These are phyloP conservation scores for Desoria tigrina DNA, from an alignment of 2,888 invertebrate species.

Conservation along the genomic window DNA sequence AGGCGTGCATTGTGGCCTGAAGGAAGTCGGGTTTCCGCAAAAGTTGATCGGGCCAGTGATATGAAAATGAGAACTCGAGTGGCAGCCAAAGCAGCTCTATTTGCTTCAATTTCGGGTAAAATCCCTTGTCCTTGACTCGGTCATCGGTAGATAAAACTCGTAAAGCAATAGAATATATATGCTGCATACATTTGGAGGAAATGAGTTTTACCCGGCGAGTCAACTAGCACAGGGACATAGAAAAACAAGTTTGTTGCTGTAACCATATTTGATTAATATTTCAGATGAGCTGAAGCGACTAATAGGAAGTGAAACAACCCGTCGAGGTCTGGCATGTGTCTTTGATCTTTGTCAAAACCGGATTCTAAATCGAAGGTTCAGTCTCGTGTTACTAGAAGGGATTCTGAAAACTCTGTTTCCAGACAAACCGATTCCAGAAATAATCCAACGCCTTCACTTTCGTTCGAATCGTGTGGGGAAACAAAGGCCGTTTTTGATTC, in stretches of 20 bases:
- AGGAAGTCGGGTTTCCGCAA: constrained; percentile 62
- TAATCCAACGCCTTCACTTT: constrained; percentile 74
- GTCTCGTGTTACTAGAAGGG: constrained; percentile 82
- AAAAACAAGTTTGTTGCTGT: background rate
- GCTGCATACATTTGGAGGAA: too few relatives aligned
- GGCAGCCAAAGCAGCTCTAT: constrained; percentile 79
- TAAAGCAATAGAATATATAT: too few relatives aligned
- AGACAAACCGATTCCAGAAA: constrained; percentile 70
- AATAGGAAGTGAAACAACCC: constrained; percentile 83
- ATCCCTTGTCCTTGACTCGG: too few relatives aligned
- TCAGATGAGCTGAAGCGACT: constrained; percentile 84
- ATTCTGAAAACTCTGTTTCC: constrained; percentile 76
- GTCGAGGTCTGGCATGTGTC: constrained; percentile 76
- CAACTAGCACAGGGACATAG: too few relatives aligned
- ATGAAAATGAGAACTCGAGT: constrained; percentile 76
- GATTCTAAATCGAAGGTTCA: constrained; percentile 77
- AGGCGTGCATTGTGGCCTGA: constrained; percentile 65
- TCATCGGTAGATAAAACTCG: too few relatives aligned
- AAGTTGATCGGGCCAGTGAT: constrained; percentile 61
- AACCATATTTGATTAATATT: constrained; percentile 48
- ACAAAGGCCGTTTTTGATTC: constrained; percentile 49
- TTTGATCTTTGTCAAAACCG: constrained; percentile 87
- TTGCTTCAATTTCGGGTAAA: constrained; percentile 77
- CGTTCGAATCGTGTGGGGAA: constrained; percentile 53
- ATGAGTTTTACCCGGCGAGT: too few relatives aligned